These are phyloP conservation scores for Poeciliopsis occidentalis DNA, from an alignment of 2,113 vertebrate species.

Conservation along the genomic window DNA sequence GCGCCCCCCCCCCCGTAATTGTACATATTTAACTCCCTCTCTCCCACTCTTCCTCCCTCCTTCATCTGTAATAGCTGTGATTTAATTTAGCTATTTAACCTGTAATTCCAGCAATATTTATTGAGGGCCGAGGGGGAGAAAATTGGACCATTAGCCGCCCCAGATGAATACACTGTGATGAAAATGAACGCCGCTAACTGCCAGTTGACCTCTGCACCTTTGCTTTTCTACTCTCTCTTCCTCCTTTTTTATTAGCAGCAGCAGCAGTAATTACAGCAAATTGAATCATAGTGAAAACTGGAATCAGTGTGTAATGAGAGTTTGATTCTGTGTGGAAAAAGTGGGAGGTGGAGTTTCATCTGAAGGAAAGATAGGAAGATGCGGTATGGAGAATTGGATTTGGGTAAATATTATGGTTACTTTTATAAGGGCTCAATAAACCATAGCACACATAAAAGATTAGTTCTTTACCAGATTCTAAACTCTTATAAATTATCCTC, in stretches of 20 bases:
- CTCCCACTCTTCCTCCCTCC: slow-evolving; percentile 30
- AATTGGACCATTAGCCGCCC: slow-evolving; percentile 98
- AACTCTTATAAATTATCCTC: background rate
- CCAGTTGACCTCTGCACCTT: slow-evolving; percentile 93
- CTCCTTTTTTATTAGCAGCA: slow-evolving; percentile 85
- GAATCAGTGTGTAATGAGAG: slow-evolving; percentile 95
- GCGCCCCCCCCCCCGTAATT: slow-evolving; percentile 85
- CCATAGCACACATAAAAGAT: background rate
- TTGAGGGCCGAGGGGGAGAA: slow-evolving; percentile 95
- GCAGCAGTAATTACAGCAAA: slow-evolving; percentile 95
- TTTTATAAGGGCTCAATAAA: background rate
- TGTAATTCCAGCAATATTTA: slow-evolving; percentile 99
- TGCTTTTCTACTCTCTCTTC: slow-evolving; percentile 85
- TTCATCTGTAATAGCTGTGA: slow-evolving; percentile 92
- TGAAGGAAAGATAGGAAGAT: background rate
- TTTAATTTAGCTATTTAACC: slow-evolving; percentile 99
- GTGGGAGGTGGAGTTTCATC: slow-evolving; percentile 14
- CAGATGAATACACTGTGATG: slow-evolving; percentile 99
- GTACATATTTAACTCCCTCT: slow-evolving; percentile 72
- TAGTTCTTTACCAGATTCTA: background rate
- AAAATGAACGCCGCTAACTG: slow-evolving; percentile 99
- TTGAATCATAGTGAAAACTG: slow-evolving; percentile 94
- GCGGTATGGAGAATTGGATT: background rate
- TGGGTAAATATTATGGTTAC: background rate
- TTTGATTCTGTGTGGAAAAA: slow-evolving; percentile 85